Conservation (phyloP, 1,140 invertebrate species). For the Drosophila baimaii region DNA sequence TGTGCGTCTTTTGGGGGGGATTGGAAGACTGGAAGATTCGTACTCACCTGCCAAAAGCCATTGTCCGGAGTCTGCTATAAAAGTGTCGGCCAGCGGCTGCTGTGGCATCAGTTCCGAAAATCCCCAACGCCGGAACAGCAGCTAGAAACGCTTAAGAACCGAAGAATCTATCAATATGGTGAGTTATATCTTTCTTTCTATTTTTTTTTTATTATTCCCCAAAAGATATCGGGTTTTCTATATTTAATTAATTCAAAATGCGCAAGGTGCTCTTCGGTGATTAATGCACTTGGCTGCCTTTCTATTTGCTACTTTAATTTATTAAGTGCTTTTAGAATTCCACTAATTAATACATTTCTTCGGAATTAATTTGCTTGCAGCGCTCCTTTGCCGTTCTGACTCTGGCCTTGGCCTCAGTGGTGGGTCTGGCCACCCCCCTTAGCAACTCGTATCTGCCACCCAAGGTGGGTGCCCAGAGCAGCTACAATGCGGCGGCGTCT, state of each 20-base stretch:
- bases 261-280: background rate
- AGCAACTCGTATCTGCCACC: conserved; percentile 65
- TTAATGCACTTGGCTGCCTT: background rate
- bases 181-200: no score
- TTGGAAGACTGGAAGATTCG: conserved; percentile 23
- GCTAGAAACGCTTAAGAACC: conserved; percentile 6
- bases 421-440: conserved; percentile 42
- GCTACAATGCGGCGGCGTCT: conserved; percentile 48
- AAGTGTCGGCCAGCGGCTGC: conserved; percentile 44
- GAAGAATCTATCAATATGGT: conserved; percentile 41
- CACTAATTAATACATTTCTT: background rate
- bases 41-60: conserved; percentile 47
- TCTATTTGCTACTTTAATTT: background rate
- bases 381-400: conserved; percentile 40
- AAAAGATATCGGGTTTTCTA: no score
- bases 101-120: conserved; percentile 52
- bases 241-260: background rate
- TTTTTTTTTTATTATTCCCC: no score
- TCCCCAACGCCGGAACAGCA: conserved; percentile 30
- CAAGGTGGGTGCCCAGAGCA: conserved; percentile 44
- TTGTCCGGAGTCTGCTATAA: conserved; percentile 64
- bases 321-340: background rate
- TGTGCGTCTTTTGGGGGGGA: conserved; percentile 28
- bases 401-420: conserved; percentile 30
- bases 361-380: conserved; percentile 16